Base-by-base conservation (phyloP, 2,888 invertebrate genomes). In the Ceriagrion tenellum region DNA sequence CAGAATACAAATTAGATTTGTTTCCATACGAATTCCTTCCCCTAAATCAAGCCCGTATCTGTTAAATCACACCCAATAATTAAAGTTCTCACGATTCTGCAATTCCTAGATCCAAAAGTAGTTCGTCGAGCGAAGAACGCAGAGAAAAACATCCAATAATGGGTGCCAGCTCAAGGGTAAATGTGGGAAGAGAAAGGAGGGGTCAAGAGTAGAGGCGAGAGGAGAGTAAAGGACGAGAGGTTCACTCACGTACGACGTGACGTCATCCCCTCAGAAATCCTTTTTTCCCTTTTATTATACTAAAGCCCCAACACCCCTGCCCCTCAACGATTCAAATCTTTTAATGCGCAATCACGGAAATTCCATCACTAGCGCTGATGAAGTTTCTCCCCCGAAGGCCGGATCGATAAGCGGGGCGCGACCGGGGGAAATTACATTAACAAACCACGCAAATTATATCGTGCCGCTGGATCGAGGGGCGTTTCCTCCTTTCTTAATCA, bases 291-390 rank as follows among this genome's bases (percentile, higher is more conserved):
- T 16, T n/a, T 35, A 0, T 16, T 8, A n/a, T 35, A 3, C 16
- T 59, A 59, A 59, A 20, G 59, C 59, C 81, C 81, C 13, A 8
- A 35, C 81, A 13, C 69, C 0, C 26, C 30, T 8, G n/a, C 30
- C 30, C 30, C 30, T 16, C 81, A 81, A 16, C 81, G 81, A 81
- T 81, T 30, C 81, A 35, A 81, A 81, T 81, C 81, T 81, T 81
- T 81, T 81, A 81, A 81, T 81, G 81, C 81, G 81, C 81, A 81
- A 81, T 81, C 81, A 81, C 81, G 81, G 81, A 81, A 35, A 81
- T 81, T 81, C 81, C 81, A 81, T 81, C 81, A 81, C 81, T 81
- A 81, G 81, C 12, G 81, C 81, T 81, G 81, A 81, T 81, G 81
- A 81, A 35, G 35, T 81, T 81, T 30, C 35, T 30, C 26, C 81